Base-by-base conservation (phyloP, 1,140 invertebrate species). In the Drosophila serrata region DNA sequence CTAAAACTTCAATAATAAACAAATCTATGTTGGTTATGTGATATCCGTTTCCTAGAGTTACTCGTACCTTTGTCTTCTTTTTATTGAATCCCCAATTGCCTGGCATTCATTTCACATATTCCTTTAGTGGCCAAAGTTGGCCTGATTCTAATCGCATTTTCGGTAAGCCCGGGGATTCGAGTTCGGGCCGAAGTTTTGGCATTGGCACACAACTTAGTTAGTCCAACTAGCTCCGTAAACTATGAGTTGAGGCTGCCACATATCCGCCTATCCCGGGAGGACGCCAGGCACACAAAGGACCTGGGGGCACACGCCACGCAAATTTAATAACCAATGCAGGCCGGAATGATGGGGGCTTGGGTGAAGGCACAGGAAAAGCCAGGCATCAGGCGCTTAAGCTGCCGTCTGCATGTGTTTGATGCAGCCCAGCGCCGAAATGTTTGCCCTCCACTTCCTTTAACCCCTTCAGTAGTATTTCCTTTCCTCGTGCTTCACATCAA, bases 401-500 rank as follows among this genome's bases (percentile, higher is more conserved):
- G 53, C 65, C 75, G 49, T 67, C 75, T 75, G 75, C 82, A 86
- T 82, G 61, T 79, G 82, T 75, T 79, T 87, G 79, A 55, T 75
- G 82, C 79, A 82, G 77, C 68, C 70, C 63, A 68, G 48, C 58
- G 46, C 57, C 65, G 45, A 85, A 85, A 82, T 81, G 77, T 70
- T 87, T 55, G 63, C 51, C 39, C 29, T 49, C 43, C 39, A 46
- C 67, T 75, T 61, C 60, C 53, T 35, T 69, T 76, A 37, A n/a
- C 37, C 43, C 24, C 39, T 42, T 60, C 37, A 40, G n/a, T 24
- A 37, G 49, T 35, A 24, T 33, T 64, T 61, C 59, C 64, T 17
- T 57, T 46, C 13, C 40, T 13, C 39, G 39, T 57, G 29, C 58
- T 48, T 61, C 56, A 33, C 43, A 56, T 70, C 72, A 63, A 59